phyloP scores from a whole-genome alignment of 2,113 vertebrate species.

The Holacanthus passer region DNA sequence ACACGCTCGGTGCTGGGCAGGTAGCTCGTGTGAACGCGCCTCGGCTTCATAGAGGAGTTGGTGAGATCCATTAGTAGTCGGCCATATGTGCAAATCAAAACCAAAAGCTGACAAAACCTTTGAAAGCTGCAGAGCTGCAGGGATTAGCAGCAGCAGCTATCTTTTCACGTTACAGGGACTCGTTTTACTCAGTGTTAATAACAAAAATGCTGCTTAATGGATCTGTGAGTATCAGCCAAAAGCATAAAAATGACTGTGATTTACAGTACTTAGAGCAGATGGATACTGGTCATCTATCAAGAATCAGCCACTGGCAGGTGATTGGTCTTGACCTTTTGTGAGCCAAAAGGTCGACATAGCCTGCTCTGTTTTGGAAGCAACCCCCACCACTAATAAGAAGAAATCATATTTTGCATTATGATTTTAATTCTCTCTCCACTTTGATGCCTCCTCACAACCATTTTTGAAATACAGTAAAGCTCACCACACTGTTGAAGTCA shows the following conservation, averaged over 20 bases:
- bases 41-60: neutral
- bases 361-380: neutral
- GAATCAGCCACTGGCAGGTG: slow-evolving; percentile 35
- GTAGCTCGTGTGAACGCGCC: neutral
- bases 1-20: neutral
- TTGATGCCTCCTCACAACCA: neutral
- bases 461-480: neutral
- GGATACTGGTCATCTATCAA: neutral
- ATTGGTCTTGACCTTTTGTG: no score
- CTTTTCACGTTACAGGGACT: slow-evolving; percentile 13
- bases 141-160: neutral
- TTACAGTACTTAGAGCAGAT: neutral
- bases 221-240: neutral
- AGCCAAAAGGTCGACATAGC: no score
- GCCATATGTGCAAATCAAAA: neutral
- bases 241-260: slow-evolving; percentile 5
- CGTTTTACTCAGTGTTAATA: slow-evolving; percentile 20
- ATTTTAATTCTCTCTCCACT: neutral
- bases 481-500: neutral
- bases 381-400: neutral
- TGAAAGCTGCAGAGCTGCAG: slow-evolving; percentile 7
- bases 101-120: neutral
- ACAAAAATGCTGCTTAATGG: slow-evolving; percentile 29
- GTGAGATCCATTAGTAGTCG: slow-evolving; percentile 5
- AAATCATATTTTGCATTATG: neutral